A percentile compares a stretch with the other conserved stretches of the same genome.
Conservation (phyloP, 1,140 invertebrate genomes). For the Charaxes varanes region DNA sequence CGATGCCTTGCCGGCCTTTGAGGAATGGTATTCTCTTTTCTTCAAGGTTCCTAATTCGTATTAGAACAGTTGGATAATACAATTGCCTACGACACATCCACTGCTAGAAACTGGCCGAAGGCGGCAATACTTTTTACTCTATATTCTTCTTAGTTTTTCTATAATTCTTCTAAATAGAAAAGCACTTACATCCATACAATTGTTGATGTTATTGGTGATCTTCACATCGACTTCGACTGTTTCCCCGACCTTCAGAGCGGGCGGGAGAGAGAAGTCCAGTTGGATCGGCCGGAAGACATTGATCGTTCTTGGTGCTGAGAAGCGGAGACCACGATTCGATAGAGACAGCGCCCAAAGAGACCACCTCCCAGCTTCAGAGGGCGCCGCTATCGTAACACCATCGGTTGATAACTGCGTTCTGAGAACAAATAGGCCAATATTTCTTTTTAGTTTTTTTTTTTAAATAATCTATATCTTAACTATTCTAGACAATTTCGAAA, state of each 20-base stretch:
- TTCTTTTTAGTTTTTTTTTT: too few species aligned
- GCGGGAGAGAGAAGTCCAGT: slow-evolving; percentile 75
- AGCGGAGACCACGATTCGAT: slow-evolving; percentile 71
- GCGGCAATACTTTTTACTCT: too few species aligned
- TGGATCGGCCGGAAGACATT: slow-evolving; percentile 76
- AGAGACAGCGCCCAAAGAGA: slow-evolving; percentile 75
- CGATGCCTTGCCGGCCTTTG: too few species aligned
- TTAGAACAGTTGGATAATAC: too few species aligned
- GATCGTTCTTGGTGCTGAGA: slow-evolving; percentile 73
- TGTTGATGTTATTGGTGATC: slow-evolving; percentile 79
- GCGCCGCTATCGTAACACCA: slow-evolving; percentile 72
- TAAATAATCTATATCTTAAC: too few species aligned
- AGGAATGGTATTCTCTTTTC: too few species aligned
- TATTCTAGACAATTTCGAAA: too few species aligned
- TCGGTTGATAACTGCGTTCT: slow-evolving; percentile 66
- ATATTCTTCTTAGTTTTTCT: too few species aligned
- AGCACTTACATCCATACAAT: slow-evolving; percentile 79
- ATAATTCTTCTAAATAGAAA: not conserved
- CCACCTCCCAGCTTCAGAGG: slow-evolving; percentile 76
- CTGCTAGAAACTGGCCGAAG: not conserved
- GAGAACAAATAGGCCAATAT: slow-evolving; percentile 2
- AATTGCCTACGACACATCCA: not conserved
- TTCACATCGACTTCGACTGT: slow-evolving; percentile 78
- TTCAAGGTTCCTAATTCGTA: too few species aligned
- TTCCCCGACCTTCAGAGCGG: slow-evolving; percentile 76